Conservation (phyloP, 2,888 invertebrate genomes). For the Tipula confusa region DNA sequence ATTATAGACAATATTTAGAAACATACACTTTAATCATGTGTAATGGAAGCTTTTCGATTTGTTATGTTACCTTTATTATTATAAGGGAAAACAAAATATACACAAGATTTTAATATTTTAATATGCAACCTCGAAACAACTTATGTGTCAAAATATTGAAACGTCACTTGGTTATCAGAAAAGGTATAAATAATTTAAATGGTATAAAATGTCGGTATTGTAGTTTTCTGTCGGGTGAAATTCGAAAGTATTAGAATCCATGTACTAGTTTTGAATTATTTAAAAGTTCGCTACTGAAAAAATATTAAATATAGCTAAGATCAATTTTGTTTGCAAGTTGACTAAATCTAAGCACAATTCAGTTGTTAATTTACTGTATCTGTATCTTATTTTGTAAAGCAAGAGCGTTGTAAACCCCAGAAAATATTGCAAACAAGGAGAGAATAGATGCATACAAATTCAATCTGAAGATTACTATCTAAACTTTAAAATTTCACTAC, state of each 20-base stretch:
- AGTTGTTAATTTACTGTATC: too few relatives aligned
- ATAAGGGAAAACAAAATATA: neutral
- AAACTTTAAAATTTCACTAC: too few relatives aligned
- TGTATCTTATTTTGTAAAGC: too few relatives aligned
- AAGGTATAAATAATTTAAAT: neutral
- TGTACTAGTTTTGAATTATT: too few relatives aligned
- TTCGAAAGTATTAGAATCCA: neutral
- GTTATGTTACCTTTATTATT: neutral
- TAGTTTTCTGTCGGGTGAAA: neutral
- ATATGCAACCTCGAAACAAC: neutral
- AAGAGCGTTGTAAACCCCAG: too few relatives aligned
- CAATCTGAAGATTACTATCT: too few relatives aligned
- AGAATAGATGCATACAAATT: too few relatives aligned
- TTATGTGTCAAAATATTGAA: constrained; percentile 1
- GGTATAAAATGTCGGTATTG: neutral
- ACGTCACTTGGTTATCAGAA: neutral
- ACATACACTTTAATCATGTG: neutral
- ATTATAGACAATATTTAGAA: neutral
- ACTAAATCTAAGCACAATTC: too few relatives aligned
- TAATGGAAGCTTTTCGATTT: neutral
- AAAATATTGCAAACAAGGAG: too few relatives aligned
- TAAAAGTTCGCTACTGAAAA: too few relatives aligned
- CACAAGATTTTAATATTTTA: neutral
- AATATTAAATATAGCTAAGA: too few relatives aligned
- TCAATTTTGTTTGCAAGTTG: too few relatives aligned